phyloP scores from a whole-genome alignment of 2,797 vertebrate genomes.

The Oryzias dopingdopingensis region DNA sequence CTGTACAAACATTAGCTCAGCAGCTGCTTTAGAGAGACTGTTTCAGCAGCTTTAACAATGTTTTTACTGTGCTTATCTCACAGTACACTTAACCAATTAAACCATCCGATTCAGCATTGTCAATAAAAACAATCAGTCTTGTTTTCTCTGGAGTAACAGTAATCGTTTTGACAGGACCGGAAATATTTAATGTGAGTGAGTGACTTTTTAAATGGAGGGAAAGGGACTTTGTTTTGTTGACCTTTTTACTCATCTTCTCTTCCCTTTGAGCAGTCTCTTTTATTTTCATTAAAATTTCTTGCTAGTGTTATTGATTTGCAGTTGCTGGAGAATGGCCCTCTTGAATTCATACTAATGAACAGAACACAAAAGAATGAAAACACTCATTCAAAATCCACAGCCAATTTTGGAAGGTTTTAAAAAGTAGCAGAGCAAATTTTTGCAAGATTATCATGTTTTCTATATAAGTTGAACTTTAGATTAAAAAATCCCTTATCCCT shows the following conservation, averaged over 20 bases:
- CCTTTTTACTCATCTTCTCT: not conserved
- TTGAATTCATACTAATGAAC: too few relatives aligned
- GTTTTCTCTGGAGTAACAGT: not conserved
- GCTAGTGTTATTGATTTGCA: slow-evolving; percentile 11
- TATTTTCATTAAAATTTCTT: slow-evolving; percentile 7
- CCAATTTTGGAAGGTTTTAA: too few relatives aligned
- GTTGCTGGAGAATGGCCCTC: slow-evolving; percentile 12
- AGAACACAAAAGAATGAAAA: too few relatives aligned
- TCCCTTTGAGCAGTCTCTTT: not conserved
- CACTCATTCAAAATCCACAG: too few relatives aligned
- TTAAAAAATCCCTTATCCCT: too few relatives aligned
- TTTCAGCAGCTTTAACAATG: slow-evolving; percentile 51
- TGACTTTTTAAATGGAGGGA: too few relatives aligned
- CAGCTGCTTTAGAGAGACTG: slow-evolving; percentile 43
- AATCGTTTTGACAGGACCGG: not conserved
- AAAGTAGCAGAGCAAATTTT: too few relatives aligned
- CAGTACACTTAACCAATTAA: slow-evolving; percentile 28
- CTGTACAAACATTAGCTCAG: slow-evolving; percentile 69
- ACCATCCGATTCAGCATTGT: slow-evolving; percentile 29
- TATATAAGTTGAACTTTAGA: too few relatives aligned
- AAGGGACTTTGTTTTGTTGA: not conserved
- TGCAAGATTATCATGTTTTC: too few relatives aligned
- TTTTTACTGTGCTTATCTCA: slow-evolving; percentile 28
- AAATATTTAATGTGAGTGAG: too few relatives aligned
- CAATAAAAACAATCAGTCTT: slow-evolving; percentile 19